These are phyloP conservation scores for Drymonia ruficornis DNA, from an alignment of 2,888 invertebrate species.

Conservation along the genomic window DNA sequence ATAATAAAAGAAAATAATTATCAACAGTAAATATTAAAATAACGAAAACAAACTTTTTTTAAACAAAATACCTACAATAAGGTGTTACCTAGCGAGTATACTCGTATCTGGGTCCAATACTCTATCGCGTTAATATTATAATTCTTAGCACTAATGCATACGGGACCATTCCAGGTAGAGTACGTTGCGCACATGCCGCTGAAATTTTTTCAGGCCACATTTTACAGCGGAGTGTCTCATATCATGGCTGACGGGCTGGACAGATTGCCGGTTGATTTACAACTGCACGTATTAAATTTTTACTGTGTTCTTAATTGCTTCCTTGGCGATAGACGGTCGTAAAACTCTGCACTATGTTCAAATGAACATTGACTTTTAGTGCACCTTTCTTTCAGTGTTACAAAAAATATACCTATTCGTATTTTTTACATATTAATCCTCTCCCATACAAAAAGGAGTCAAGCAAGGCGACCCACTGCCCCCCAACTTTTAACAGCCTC, in stretches of 20 bases:
- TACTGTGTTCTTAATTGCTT: conserved; percentile 69
- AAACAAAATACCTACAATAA: no score
- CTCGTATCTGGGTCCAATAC: not conserved
- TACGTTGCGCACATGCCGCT: not conserved
- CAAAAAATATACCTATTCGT: not conserved
- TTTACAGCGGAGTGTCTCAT: conserved; percentile 31
- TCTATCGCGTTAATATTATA: not conserved
- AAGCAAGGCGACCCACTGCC: no score
- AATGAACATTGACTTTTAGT: conserved; percentile 24
- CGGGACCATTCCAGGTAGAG: not conserved
- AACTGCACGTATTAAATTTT: conserved; percentile 57
- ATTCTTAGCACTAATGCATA: not conserved
- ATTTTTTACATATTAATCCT: no score
- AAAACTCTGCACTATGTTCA: conserved; percentile 28
- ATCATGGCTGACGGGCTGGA: conserved; percentile 44
- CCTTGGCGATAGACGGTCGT: conserved; percentile 52
- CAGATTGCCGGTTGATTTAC: conserved; percentile 50
- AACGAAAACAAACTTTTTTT: not conserved
- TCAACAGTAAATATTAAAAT: no score
- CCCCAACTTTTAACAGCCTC: no score
- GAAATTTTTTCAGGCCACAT: not conserved
- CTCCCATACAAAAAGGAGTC: no score
- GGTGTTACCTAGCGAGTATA: not conserved
- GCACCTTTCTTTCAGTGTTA: conserved; percentile 23
- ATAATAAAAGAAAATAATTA: no score